Base-by-base conservation (phyloP, 2,888 invertebrate species). In the Watsonalla binaria region DNA sequence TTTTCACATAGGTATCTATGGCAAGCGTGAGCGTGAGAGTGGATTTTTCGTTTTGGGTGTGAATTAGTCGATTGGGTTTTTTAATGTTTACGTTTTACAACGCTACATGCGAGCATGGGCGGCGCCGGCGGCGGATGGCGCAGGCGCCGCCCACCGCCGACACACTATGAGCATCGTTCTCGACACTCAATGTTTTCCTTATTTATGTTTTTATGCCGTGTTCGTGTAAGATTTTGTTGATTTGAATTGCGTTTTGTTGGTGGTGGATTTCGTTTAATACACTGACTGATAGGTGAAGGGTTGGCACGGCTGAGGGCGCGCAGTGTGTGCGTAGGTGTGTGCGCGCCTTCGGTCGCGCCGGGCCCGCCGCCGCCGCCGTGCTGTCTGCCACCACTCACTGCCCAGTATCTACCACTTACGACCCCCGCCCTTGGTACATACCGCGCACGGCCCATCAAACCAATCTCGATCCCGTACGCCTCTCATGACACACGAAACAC, bases 11-110 rank as follows among this genome's bases (percentile, higher is more conserved):
- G 90, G 90, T 91, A 90, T 90, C 91, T 91, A 90, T 90, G 86
- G 87, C 89, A 89, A 91, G 91, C 83, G 91, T 91, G 90, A 89
- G 91, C 89, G 91, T 91, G 91, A 89, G 91, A 90, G 91, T 91
- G 91, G 84, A 90, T 88, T 90, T 89, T 90, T 87, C 87, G 87
- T 90, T 90, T 90, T 87, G 90, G 89, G 90, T 89, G 90, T 90
- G 90, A 90, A 86, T 89, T 90, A 90, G 90, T 88, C 90, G 88
- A 90, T 90, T 90, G 90, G 90, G 90, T 90, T 89, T 86, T 87
- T 90, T 86, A 86, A 89, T 90, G 90, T 90, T 90, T 90, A 85
- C 88, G 83, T 90, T 90, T 90, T 86, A 73, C 55, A 79, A 86
- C 84, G 87, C 88, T 89, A 88, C 82, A 77, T 67, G 77, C 80